Evolutionary conservation across 2,888 invertebrate species (phyloP).

Genomic region (Galerucella nymphaeae): DNA sequence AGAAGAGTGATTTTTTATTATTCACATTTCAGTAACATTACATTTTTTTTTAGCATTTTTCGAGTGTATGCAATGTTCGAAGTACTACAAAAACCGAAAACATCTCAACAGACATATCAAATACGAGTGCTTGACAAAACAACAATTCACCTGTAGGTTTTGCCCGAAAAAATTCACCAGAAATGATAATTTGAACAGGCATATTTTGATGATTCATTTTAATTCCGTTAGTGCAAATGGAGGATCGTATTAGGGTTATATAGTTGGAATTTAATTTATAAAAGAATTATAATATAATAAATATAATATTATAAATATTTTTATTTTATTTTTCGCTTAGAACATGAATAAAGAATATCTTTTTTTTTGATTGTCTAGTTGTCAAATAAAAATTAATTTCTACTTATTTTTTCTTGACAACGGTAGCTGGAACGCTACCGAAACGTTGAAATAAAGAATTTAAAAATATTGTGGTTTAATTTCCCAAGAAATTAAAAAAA

Average conservation of each 20-base stretch:
- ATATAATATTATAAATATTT: no score
- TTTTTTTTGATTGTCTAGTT: no score
- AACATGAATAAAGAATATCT: no score
- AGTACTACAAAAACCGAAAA: slow-evolving; percentile 33
- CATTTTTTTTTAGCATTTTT: slow-evolving; percentile 10
- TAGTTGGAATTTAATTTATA: neutral
- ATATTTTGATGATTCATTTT: slow-evolving; percentile 16
- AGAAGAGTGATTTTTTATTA: neutral
- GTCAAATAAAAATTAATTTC: no score
- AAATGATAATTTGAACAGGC: slow-evolving; percentile 32
- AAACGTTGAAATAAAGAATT: no score
- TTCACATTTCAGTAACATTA: neutral
- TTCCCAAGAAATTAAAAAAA: no score
- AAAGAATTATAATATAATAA: neutral
- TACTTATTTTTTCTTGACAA: no score
- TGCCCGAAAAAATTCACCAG: slow-evolving; percentile 37
- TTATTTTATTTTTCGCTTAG: no score
- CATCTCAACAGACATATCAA: slow-evolving; percentile 33
- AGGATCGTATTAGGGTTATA: neutral
- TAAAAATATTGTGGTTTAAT: no score
- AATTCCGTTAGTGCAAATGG: neutral
- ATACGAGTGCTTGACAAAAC: slow-evolving; percentile 47
- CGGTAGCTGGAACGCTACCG: no score
- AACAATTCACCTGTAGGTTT: slow-evolving; percentile 37
- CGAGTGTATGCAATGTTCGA: slow-evolving; percentile 15